Conservation (phyloP, 2,113 vertebrate species). For the Malurus alboscapulatus region DNA sequence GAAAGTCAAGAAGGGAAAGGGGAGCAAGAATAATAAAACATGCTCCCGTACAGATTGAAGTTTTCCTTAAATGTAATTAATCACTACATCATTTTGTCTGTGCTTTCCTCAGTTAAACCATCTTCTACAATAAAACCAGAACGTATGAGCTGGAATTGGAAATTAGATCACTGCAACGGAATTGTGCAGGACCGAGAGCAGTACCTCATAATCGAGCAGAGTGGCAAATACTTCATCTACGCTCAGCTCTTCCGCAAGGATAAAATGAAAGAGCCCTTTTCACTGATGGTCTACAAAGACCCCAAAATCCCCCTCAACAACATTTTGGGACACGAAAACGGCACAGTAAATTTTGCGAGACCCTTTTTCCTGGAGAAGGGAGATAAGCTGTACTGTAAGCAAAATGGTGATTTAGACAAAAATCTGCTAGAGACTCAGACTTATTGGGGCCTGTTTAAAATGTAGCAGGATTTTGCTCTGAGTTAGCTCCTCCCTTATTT, state of each 20-base stretch:
- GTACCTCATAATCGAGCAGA: neutral
- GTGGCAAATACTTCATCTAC: neutral
- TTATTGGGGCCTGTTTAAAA: constrained; percentile 45
- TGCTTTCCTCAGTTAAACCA: neutral
- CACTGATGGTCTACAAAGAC: neutral
- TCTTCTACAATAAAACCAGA: fast-evolving
- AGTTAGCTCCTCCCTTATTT: neutral
- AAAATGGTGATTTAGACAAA: fast-evolving
- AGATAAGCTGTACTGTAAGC: neutral
- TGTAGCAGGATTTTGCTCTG: neutral
- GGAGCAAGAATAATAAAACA: neutral
- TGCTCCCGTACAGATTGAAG: neutral
- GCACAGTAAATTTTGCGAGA: neutral
- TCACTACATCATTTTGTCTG: neutral
- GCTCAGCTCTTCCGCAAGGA: neutral
- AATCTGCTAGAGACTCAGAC: neutral
- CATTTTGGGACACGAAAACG: fast-evolving
- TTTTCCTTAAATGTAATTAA: neutral
- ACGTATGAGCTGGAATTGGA: neutral
- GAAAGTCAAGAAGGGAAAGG: neutral
- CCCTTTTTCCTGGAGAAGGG: neutral
- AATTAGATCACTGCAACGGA: neutral
- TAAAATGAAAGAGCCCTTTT: fast-evolving
- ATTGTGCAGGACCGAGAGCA: neutral
- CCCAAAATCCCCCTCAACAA: fast-evolving